Base-by-base conservation (phyloP, 2,888 invertebrate species). In the Coleophora flavipennella region DNA sequence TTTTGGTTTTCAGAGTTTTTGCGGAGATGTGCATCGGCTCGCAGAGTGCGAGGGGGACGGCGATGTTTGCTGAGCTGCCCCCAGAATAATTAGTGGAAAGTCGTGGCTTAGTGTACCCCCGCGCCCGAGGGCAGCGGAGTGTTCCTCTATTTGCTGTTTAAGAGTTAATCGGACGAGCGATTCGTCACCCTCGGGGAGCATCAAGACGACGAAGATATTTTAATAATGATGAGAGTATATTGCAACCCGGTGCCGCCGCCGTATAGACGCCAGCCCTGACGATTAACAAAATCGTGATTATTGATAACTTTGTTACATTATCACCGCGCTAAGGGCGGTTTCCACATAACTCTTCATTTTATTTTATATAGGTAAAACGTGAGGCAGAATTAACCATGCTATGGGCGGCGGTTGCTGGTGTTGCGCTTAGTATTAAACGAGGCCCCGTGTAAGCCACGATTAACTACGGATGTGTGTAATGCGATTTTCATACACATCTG, bases 101-200 rank as follows among this genome's bases (percentile, higher is more conserved):
- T 78, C 78, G 78, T 78, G 80, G 79, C 80, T 83, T 81, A 81
- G 81, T 78, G 73, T 72, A 71, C 78, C 78, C 79, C 75, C 66
- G 63, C 54, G 46, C 59, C 53, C 67, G 74, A 72, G 73, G 71
- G 64, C 49, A 65, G 74, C 67, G 75, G 73, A 76, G 77, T 75
- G 78, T 75, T 73, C 67, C 74, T 84, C 81, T 83, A 81, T 83
- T 84, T 83, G 83, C 81, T 83, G 83, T 81, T 83, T 81, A 80
- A 80, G 84, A 84, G 84, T 83, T 83, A 83, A 84, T 84, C 83
- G 80, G 76, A 74, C 74, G 72, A 80, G 72, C 74, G 70, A 81
- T 83, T 81, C 80, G 80, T 81, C 81, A 83, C 83, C 81, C 83
- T 75, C 70, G 73, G 69, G 79, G 78, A 72, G 67, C 70, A 60